Percentiles rank a stretch among this genome's conserved stretches.
These are phyloP conservation scores for Callaeas wilsoni DNA, from an alignment of 2,113 vertebrate genomes.

Conservation along the genomic window DNA sequence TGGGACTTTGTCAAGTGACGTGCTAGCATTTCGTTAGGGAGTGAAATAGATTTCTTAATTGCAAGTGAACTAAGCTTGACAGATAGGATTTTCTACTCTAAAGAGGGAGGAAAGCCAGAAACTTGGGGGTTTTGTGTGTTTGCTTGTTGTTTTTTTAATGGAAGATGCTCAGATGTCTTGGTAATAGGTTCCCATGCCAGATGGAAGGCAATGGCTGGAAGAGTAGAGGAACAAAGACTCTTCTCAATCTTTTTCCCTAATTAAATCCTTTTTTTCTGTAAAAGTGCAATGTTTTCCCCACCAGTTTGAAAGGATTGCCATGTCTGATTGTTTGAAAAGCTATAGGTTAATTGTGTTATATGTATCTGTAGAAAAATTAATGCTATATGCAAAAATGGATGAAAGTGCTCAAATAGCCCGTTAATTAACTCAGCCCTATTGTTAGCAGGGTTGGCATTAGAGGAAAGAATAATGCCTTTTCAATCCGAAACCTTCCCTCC, in stretches of 20 bases:
- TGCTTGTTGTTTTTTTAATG: neutral
- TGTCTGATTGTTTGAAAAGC: constrained; percentile 39
- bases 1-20: constrained; percentile 25
- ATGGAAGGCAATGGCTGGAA: constrained; percentile 31
- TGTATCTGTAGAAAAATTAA: constrained; percentile 45
- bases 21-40: constrained; percentile 26
- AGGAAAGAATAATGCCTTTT: constrained; percentile 67
- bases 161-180: constrained; percentile 27
- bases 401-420: constrained; percentile 60
- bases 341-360: constrained; percentile 65
- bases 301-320: neutral
- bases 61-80: constrained; percentile 17
- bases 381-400: constrained; percentile 61
- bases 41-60: constrained; percentile 48
- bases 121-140: neutral
- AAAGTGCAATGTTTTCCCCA: neutral
- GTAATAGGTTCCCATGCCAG: constrained; percentile 8
- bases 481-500: constrained; percentile 63
- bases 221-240: neutral
- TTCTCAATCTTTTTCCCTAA: constrained; percentile 13
- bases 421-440: constrained; percentile 67
- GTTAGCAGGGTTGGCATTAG: constrained; percentile 61
- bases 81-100: constrained; percentile 2
- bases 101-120: neutral
- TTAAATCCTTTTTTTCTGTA: neutral